Conservation (phyloP, 2,113 vertebrate genomes). For the Corythoichthys intestinalis region DNA sequence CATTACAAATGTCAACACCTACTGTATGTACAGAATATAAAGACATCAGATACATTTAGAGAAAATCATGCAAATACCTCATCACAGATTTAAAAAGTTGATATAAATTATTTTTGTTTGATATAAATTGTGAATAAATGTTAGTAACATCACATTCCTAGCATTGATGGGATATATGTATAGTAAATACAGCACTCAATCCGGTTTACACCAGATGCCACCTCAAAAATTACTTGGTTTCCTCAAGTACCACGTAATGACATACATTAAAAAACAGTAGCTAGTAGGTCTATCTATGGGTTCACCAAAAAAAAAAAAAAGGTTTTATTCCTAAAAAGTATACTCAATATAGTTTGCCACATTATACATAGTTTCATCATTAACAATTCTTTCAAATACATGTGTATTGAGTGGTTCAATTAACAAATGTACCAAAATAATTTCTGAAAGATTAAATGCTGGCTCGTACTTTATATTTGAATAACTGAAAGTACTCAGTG, state of each 20-base stretch:
- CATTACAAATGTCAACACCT: constrained; percentile 2
- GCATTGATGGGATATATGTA: constrained; percentile 2
- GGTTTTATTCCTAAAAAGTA: background rate
- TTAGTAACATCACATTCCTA: constrained; percentile 29
- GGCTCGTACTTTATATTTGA: too few species aligned
- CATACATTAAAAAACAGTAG: background rate
- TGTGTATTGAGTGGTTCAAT: background rate
- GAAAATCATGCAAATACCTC: constrained; percentile 38
- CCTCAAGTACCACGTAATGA: background rate
- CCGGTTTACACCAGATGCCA: constrained; percentile 7
- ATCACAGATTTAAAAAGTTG: constrained; percentile 8
- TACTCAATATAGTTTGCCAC: background rate
- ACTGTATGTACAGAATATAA: constrained; percentile 17
- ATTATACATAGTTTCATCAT: background rate
- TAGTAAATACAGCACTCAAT: constrained; percentile 46
- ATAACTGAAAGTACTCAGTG: too few species aligned
- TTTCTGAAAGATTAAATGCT: background rate
- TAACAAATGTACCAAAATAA: background rate
- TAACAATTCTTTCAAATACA: background rate
- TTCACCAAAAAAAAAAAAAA: background rate
- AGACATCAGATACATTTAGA: constrained; percentile 11
- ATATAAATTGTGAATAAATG: constrained; percentile 20
- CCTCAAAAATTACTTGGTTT: background rate
- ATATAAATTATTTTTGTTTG: constrained; percentile 5
- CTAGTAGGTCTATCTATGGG: background rate